Percentiles rank a stretch among this genome's conserved stretches.
Conservation (phyloP, 2,113 vertebrate genomes). For the Colossoma macropomum region DNA sequence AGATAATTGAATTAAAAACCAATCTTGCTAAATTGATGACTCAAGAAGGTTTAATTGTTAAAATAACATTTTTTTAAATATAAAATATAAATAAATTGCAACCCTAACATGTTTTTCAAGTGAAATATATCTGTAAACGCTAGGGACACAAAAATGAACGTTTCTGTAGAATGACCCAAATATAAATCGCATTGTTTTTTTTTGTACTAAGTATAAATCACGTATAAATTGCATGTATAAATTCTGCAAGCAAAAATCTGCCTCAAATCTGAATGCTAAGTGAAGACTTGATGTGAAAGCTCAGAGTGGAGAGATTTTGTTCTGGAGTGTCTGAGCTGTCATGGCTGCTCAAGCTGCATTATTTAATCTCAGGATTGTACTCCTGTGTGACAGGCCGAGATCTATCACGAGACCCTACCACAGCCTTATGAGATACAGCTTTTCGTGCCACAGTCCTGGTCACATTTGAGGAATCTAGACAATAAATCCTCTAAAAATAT, state of each 20-base stretch:
- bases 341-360: conserved; percentile 18
- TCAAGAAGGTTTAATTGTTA: no score
- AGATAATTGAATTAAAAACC: no score
- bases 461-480: conserved; percentile 7
- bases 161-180: no score
- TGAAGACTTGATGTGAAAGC: neutral
- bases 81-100: no score
- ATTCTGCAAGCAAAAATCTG: neutral
- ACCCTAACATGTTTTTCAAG: no score
- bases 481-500: conserved; percentile 20
- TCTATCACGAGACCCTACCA: conserved; percentile 10
- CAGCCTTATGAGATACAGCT: neutral
- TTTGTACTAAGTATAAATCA: no score
- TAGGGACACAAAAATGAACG: no score
- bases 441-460: neutral
- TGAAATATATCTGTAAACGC: no score
- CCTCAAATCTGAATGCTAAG: neutral
- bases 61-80: no score
- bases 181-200: no score
- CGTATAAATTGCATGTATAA: neutral
- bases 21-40: no score
- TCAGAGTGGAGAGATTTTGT: conserved; percentile 4
- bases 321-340: conserved; percentile 27
- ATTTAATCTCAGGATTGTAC: conserved; percentile 18
- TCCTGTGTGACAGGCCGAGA: conserved; percentile 24